These are phyloP conservation scores for Microtus ochrogaster DNA, from an alignment of 2,113 vertebrate species.

Conservation along the genomic window DNA sequence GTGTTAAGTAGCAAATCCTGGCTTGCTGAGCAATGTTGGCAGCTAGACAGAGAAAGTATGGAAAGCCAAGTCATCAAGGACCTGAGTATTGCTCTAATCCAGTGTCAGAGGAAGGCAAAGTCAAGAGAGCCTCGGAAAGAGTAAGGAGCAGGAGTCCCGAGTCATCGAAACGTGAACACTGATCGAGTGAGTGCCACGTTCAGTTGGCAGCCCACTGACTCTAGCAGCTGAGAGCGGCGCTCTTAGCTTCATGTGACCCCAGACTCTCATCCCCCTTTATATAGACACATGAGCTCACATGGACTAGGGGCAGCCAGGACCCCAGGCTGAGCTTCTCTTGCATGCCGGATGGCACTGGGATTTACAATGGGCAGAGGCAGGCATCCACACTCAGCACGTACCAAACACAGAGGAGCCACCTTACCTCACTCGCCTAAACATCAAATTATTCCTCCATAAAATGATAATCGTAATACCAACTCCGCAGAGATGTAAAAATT, in stretches of 20 bases:
- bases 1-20: not conserved
- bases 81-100: not conserved
- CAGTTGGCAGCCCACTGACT: not conserved
- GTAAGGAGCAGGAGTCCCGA: not conserved
- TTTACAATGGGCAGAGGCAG: not conserved
- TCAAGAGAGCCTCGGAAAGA: not conserved
- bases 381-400: not conserved
- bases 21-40: not conserved
- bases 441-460: constrained; percentile 30
- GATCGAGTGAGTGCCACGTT: not conserved
- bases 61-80: too few species aligned
- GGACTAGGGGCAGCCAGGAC: not conserved
- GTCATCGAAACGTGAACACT: accelerated
- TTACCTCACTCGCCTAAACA: not conserved
- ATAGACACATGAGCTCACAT: not conserved
- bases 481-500: not conserved
- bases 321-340: not conserved
- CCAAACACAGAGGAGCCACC: not conserved
- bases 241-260: not conserved
- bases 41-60: not conserved
- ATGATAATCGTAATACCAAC: not conserved
- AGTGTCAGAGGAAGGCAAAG: not conserved
- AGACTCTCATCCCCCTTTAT: not conserved
- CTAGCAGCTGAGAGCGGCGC: not conserved
- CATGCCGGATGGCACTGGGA: not conserved